These are phyloP conservation scores for Bathynomus jamesi DNA, from an alignment of 1,140 invertebrate species.

Conservation along the genomic window DNA sequence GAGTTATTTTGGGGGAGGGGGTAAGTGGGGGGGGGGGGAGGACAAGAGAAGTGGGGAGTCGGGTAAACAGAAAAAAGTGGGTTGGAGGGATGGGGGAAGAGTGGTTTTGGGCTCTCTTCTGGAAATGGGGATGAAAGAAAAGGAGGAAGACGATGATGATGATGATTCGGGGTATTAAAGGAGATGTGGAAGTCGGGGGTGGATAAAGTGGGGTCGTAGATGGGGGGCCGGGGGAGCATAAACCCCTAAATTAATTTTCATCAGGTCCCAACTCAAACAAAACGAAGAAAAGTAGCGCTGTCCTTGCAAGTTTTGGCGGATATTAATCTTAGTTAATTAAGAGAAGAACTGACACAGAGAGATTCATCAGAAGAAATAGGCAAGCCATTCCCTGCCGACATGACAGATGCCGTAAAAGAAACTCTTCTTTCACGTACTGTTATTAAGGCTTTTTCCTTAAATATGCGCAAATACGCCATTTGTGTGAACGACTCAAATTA, in stretches of 20 bases:
- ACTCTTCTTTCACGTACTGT: too few relatives aligned
- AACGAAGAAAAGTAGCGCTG: conserved; percentile 4
- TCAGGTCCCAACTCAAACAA: conserved; percentile 10
- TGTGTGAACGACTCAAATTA: too few relatives aligned
- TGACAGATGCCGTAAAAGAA: too few relatives aligned
- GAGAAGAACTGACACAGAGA: background rate
- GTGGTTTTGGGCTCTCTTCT: background rate
- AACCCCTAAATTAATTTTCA: conserved; percentile 14
- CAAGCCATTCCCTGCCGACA: too few relatives aligned
- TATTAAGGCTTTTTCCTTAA: too few relatives aligned
- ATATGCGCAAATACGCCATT: too few relatives aligned
- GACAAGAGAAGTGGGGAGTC: background rate
- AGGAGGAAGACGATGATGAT: too few relatives aligned
- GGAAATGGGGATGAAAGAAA: too few relatives aligned
- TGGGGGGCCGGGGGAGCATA: background rate
- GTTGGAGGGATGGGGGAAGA: background rate
- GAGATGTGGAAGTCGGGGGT: too few relatives aligned
- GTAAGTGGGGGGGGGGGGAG: background rate
- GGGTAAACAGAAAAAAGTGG: background rate
- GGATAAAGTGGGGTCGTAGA: background rate
- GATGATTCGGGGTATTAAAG: too few relatives aligned
- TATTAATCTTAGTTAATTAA: conserved; percentile 15
- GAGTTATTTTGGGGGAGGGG: background rate
- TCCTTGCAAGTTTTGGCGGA: conserved; percentile 17
- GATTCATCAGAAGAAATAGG: background rate